Base-by-base conservation (phyloP, 2,888 invertebrate species). In the Eupsilia transversa region DNA sequence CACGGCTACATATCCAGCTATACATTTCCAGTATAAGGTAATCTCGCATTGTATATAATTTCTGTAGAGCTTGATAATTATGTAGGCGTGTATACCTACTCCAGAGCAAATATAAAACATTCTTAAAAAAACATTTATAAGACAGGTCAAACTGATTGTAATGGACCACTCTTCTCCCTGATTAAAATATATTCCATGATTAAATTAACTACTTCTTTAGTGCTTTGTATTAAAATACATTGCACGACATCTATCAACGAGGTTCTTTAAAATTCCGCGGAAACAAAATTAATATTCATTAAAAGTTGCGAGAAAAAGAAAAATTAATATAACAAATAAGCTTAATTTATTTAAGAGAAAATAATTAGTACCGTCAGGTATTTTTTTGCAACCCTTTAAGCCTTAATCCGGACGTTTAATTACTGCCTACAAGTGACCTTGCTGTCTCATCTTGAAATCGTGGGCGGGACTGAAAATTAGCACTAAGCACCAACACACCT, bases 271-370 rank as follows among this genome's bases (percentile, higher is more conserved):
- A 80, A 81, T 72, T 80, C 67, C 33, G 27, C 57, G 73, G 66
- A 68, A 79, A 78, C 75, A 60, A 75, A 74, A 80, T 82, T 80
- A 83, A 83, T 83, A 82, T 85, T 86, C 78, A 77, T 73, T 57
- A 75, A 71, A 68, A 52, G 76, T 77, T 80, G 35, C 35, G 57
- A 69, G 46, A 59, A 67, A 67, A 79, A 63, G 20, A 72, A 79
- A 74, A 71, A 49, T 0, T 74, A 54, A 74, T 67, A 63, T 61
- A 74, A 84, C 68, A 86, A 87, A 85, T 78, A 85, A 63, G 64
- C 64, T 65, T 74, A 67, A 84, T 87, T 81, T 79, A 68, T 85
- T 79, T 64, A 56, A 61, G 69, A 61, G 59, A 68, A 77, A 76
- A 79, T 79, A 82, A 87, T 87, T 82, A 68, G 67, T 66, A 73